These are phyloP conservation scores for Bilobella aurantiaca DNA, from an alignment of 1,140 invertebrate genomes.

Conservation along the genomic window DNA sequence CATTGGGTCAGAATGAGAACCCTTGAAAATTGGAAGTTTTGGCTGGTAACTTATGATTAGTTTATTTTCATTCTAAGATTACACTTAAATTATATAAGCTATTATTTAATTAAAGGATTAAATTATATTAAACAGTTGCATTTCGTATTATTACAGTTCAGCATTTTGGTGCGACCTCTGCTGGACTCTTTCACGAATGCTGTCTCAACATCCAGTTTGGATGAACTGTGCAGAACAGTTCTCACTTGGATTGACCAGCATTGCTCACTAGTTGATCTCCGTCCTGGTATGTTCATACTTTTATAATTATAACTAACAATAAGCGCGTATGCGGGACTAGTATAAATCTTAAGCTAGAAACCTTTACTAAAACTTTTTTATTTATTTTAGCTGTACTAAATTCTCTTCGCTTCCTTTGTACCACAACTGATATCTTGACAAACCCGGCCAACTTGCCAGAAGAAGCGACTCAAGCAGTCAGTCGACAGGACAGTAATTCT, in stretches of 20 bases:
- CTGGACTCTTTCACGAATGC: constrained; percentile 79
- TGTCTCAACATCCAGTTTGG: constrained; percentile 78
- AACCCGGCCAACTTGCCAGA: constrained; percentile 76
- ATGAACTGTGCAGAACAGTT: constrained; percentile 83
- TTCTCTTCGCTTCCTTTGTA: constrained; percentile 78
- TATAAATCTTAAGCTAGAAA: not conserved
- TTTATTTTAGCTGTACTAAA: constrained; percentile 71
- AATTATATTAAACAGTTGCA: constrained; percentile 35
- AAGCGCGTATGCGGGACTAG: not conserved
- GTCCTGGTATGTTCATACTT: constrained; percentile 61
- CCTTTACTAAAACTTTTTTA: constrained; percentile 18
- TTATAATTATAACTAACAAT: not conserved
- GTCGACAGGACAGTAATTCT: constrained; percentile 13
- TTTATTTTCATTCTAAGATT: too few species aligned
- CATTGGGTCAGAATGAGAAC: constrained; percentile 78
- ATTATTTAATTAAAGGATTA: not conserved
- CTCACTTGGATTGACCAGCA: constrained; percentile 90
- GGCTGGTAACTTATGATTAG: constrained; percentile 95
- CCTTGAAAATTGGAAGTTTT: constrained; percentile 92
- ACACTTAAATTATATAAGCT: too few species aligned
- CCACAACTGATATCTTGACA: constrained; percentile 81
- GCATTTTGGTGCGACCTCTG: constrained; percentile 74
- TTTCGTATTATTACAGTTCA: constrained; percentile 59
- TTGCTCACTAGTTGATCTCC: constrained; percentile 81
- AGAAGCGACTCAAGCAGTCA: constrained; percentile 59